Conservation (phyloP, 2,113 vertebrate species). For the Corythornis cristatus region DNA sequence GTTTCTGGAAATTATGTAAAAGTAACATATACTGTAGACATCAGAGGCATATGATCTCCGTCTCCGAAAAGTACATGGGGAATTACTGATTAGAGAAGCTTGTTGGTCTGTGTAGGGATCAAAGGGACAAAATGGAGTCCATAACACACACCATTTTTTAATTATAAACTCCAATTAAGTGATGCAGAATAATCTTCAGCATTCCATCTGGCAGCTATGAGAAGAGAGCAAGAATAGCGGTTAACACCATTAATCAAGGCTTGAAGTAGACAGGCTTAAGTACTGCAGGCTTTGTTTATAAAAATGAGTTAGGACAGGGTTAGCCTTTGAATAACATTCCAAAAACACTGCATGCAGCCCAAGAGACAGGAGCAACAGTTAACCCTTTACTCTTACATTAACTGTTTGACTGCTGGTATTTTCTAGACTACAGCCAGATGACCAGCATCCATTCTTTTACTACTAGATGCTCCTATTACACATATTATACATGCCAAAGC, state of each 20-base stretch:
- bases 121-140: not conserved
- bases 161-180: slow-evolving; percentile 67
- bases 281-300: slow-evolving; percentile 13
- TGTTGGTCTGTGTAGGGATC: slow-evolving; percentile 47
- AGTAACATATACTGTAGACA: not conserved
- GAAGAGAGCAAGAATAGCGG: slow-evolving; percentile 12
- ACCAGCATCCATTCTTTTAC: not conserved
- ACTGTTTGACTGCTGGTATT: not conserved
- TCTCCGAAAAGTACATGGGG: not conserved
- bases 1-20: not conserved
- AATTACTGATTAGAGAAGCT: slow-evolving; percentile 40
- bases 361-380: not conserved
- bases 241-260: slow-evolving; percentile 56
- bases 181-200: slow-evolving; percentile 50
- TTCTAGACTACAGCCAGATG: not conserved
- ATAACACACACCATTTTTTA: slow-evolving; percentile 34
- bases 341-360: not conserved
- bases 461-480: not conserved
- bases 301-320: not conserved
- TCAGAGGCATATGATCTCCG: not conserved
- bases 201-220: slow-evolving; percentile 56
- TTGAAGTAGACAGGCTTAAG: slow-evolving; percentile 57
- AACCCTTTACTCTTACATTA: not conserved
- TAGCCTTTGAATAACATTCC: slow-evolving; percentile 3
- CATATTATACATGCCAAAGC: not conserved